Conservation (phyloP, 2,888 invertebrate species). For the Harpalus rufipes region DNA sequence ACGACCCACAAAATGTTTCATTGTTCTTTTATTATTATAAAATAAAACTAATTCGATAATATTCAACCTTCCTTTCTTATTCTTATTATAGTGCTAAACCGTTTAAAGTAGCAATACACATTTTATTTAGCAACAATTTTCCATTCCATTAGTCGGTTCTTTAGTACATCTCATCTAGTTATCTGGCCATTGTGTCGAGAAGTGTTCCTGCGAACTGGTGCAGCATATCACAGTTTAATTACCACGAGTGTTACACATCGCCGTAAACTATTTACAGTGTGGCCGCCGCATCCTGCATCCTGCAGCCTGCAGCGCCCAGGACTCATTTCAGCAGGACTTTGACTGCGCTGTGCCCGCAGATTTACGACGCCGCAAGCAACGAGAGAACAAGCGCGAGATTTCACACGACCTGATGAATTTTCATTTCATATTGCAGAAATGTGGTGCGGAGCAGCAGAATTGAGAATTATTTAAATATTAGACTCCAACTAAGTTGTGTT, state of each 20-base stretch:
- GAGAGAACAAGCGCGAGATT: conserved; percentile 8
- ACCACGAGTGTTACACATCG: conserved; percentile 23
- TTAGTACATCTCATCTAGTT: background rate
- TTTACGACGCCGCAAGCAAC: conserved; percentile 51
- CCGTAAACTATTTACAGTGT: conserved; percentile 38
- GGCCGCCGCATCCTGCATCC: conserved; percentile 18
- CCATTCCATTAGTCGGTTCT: background rate
- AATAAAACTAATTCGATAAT: too few relatives aligned
- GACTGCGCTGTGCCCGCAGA: conserved; percentile 29
- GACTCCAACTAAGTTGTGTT: background rate
- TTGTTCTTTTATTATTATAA: too few relatives aligned
- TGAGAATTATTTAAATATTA: background rate
- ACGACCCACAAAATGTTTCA: too few relatives aligned
- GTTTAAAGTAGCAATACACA: background rate
- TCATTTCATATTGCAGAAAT: background rate
- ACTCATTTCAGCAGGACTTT: conserved; percentile 5
- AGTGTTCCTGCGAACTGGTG: background rate
- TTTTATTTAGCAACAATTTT: conserved; percentile 7
- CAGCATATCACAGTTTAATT: conserved; percentile 40
- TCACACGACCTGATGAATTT: background rate
- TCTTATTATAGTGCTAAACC: background rate
- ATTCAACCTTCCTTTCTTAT: too few relatives aligned
- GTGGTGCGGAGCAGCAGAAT: background rate
- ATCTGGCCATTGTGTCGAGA: background rate
- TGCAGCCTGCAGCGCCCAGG: background rate